Conservation (phyloP, 2,888 invertebrate genomes). For the Latrodectus hesperus region DNA sequence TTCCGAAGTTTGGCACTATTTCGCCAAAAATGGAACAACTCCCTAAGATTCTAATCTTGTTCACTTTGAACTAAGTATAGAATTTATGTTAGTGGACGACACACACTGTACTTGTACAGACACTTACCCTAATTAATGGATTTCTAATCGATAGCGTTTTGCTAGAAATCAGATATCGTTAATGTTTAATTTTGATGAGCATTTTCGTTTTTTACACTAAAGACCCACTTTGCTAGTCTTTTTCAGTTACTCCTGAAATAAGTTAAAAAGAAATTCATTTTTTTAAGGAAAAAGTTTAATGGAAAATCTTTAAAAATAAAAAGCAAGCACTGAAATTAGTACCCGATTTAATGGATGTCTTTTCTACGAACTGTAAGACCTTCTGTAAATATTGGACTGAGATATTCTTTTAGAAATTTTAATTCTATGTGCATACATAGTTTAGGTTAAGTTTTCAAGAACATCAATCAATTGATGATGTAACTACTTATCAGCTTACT, state of each 20-base stretch:
- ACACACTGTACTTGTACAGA: neutral
- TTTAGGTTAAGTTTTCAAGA: too few species aligned
- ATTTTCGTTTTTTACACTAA: neutral
- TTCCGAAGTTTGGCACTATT: neutral
- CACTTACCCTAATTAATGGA: conserved; percentile 36
- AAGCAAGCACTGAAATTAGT: too few species aligned
- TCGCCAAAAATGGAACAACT: neutral
- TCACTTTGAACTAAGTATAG: neutral
- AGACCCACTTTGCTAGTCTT: neutral
- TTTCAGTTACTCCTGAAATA: neutral
- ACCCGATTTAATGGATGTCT: too few species aligned
- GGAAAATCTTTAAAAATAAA: too few species aligned
- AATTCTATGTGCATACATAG: too few species aligned
- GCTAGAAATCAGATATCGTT: conserved; percentile 23
- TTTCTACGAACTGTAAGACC: too few species aligned
- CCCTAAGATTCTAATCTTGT: neutral
- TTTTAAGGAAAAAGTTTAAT: neutral
- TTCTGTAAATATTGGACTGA: too few species aligned
- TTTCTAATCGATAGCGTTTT: conserved; percentile 39
- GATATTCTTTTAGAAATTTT: too few species aligned
- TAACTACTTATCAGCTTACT: too few species aligned
- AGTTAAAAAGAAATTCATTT: neutral
- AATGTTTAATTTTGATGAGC: conserved; percentile 32
- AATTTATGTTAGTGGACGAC: neutral
- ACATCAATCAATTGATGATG: too few species aligned